A percentile compares a stretch with the other conserved stretches of the same genome.
These are phyloP conservation scores for Myrmecobius fasciatus DNA, from an alignment of 2,113 vertebrate species.

Conservation along the genomic window DNA sequence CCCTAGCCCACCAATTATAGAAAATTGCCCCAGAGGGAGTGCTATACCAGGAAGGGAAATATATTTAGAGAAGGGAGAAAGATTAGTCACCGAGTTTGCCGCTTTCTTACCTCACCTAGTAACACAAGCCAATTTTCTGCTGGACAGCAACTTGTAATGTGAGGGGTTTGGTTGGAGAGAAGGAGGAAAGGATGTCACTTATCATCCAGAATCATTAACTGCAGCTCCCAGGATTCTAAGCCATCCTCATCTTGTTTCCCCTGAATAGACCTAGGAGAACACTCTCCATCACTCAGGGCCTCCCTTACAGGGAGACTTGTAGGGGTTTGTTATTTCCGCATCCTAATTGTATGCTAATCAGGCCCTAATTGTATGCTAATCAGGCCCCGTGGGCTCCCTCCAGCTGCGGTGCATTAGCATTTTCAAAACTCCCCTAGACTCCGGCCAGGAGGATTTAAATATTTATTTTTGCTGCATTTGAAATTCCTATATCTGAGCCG, in stretches of 20 bases:
- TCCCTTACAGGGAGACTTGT: neutral
- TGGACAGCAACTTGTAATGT: neutral
- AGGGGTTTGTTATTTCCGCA: neutral
- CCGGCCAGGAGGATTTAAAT: neutral
- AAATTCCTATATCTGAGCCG: neutral
- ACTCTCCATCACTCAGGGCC: neutral
- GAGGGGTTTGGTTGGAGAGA: neutral
- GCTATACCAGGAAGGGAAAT: neutral
- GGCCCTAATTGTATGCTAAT: neutral
- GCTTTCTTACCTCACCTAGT: neutral
- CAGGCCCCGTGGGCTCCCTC: slow-evolving; percentile 1
- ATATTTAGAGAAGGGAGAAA: neutral
- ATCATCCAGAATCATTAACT: neutral
- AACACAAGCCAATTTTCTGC: neutral
- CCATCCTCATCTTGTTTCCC: neutral
- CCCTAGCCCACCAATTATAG: neutral
- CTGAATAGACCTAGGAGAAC: neutral
- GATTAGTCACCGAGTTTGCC: neutral
- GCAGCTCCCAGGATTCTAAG: neutral
- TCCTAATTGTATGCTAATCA: slow-evolving; percentile 2
- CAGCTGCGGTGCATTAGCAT: neutral
- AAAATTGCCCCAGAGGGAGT: neutral
- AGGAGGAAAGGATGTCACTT: neutral
- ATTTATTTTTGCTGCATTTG: neutral
- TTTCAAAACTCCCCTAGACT: neutral